Percentiles rank a stretch among this genome's conserved stretches.
Evolutionary conservation across 1,140 invertebrate genomes (phyloP).

Genomic region (Drosophila sp.): DNA sequence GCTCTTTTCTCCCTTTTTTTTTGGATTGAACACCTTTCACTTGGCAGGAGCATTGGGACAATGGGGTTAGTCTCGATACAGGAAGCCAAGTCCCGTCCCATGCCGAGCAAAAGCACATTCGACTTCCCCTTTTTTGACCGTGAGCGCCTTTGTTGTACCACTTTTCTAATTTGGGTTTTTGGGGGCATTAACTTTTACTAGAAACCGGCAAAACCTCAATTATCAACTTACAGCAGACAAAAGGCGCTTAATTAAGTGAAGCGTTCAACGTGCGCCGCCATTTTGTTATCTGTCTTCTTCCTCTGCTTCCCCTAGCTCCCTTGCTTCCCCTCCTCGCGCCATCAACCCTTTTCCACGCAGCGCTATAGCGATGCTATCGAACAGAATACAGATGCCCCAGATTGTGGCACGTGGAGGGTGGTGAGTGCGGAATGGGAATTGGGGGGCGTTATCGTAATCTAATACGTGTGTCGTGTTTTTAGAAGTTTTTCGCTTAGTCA

Average conservation of each 20-base stretch:
- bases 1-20: slow-evolving; percentile 9
- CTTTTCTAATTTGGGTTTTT: slow-evolving; percentile 60
- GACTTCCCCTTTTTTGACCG: background rate
- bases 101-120: background rate
- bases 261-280: slow-evolving; percentile 69
- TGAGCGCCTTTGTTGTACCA: slow-evolving; percentile 52
- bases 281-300: slow-evolving; percentile 44
- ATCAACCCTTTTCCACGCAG: slow-evolving; percentile 4
- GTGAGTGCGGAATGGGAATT: too few species aligned
- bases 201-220: slow-evolving; percentile 74
- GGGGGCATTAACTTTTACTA: slow-evolving; percentile 71
- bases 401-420: too few species aligned
- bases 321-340: too few species aligned
- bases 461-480: slow-evolving; percentile 30
- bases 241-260: slow-evolving; percentile 78
- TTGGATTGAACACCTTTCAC: slow-evolving; percentile 12
- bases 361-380: slow-evolving; percentile 37
- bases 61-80: background rate
- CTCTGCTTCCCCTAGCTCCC: background rate
- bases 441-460: slow-evolving; percentile 30
- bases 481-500: slow-evolving; percentile 45
- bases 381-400: slow-evolving; percentile 25
- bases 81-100: background rate
- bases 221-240: slow-evolving; percentile 77
- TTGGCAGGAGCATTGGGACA: slow-evolving; percentile 4